A percentile compares a stretch with the other conserved stretches of the same genome.
These are phyloP conservation scores for Colletes collaris DNA, from an alignment of 2,888 invertebrate species.

Conservation along the genomic window DNA sequence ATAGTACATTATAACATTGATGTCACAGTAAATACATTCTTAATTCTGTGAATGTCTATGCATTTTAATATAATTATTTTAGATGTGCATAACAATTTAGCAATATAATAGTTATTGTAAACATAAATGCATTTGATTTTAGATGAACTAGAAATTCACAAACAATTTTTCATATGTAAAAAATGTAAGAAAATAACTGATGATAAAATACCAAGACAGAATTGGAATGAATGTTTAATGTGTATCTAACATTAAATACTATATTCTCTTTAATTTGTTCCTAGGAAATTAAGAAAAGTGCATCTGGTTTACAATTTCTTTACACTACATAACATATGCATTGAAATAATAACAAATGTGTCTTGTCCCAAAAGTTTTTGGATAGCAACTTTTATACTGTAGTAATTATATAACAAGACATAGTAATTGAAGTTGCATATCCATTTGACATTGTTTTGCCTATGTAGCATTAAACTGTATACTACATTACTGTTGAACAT, in stretches of 20 bases:
- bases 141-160: conserved; percentile 13
- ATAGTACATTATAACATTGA: background rate
- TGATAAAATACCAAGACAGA: conserved; percentile 13
- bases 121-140: conserved; percentile 20
- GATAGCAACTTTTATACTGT: background rate
- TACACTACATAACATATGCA: conserved; percentile 7
- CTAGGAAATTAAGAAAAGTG: conserved; percentile 16
- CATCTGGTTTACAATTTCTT: conserved; percentile 8
- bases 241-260: conserved; percentile 11
- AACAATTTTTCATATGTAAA: background rate
- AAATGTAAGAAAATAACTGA: background rate
- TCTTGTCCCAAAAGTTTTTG: conserved; percentile 5
- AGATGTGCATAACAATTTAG: background rate
- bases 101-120: conserved; percentile 9
- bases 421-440: conserved; percentile 14
- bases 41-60: conserved; percentile 7
- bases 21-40: conserved; percentile 16
- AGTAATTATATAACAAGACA: conserved; percentile 35
- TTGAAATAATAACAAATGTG: conserved; percentile 23
- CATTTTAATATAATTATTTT: conserved; percentile 24
- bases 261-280: conserved; percentile 7
- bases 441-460: conserved; percentile 3
- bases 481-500: conserved; percentile 20
- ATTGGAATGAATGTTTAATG: conserved; percentile 40
- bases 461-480: conserved; percentile 13